Evolutionary conservation across 1,140 invertebrate genomes (phyloP), one percentile per base, ranked within the genome.

Genomic region (Gryllus bimaculatus): DNA sequence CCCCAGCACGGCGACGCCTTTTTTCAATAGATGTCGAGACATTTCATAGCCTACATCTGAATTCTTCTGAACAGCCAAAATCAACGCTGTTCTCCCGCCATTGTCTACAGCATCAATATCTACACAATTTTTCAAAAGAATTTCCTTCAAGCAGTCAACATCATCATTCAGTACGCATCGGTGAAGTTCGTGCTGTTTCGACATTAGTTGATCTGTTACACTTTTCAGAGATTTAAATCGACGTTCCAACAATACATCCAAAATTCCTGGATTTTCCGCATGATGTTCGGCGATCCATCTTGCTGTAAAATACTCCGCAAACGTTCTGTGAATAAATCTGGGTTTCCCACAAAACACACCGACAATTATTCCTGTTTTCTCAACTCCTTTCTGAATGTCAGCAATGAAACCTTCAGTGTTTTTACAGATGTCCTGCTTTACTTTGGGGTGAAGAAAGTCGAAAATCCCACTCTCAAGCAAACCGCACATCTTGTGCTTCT

Each of bases 261-360:
- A 66, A 66, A 66, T 66, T 1, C 54, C 54, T 0, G 10, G 10
- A 18, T 18, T 13, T 13, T 10, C 10, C 1, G 10, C n/a, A 6
- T 26, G 47, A 47, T 75, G 10, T 20, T 26, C 20, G 6, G 74
- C 47, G 2, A 75, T 13, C 74, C 74, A 75, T 2, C 3, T 26
- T 20, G 12, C 74, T 12, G 47, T 13, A 10, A 75, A 75, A 75
- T 75, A 75, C 47, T 75, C 74, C n/a, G 74, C 74, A 75, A 75
- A 75, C 1, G 74, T 75, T 75, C 74, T 75, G n/a, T 75, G 74
- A 26, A 75, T 10, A 75, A 75, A 75, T 6, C 47, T 21, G 47
- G 74, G 74, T 75, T 75, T 75, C 6, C 47, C 47, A 12, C 74
- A 10, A 75, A 10, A 13, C 10, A 75, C 47, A 2, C 74, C 10